phyloP scores from a whole-genome alignment of 2,113 vertebrate genomes.

The Crocuta crocuta region DNA sequence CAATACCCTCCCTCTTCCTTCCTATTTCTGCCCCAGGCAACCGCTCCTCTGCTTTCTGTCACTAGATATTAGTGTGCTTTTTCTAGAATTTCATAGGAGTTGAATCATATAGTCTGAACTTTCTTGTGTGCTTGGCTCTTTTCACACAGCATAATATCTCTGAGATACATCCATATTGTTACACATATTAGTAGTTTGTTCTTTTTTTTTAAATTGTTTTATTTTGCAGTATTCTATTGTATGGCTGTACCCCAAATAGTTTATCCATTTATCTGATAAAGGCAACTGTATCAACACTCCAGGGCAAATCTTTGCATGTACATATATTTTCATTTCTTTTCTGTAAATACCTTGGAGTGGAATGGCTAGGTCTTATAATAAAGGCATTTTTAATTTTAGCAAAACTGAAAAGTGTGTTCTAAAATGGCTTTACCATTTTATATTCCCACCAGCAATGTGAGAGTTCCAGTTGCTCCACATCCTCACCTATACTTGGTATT shows the following conservation, averaged over 20 bases:
- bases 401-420: background rate
- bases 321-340: background rate
- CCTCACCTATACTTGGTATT: background rate
- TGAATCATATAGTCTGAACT: background rate
- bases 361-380: background rate
- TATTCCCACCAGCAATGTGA: background rate
- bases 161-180: background rate
- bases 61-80: background rate
- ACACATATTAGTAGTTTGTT: background rate
- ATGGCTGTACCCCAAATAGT: background rate
- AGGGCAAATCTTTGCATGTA: background rate
- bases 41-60: background rate
- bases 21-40: background rate
- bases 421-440: background rate
- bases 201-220: background rate
- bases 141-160: background rate
- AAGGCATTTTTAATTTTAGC: background rate
- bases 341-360: background rate
- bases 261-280: background rate
- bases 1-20: background rate
- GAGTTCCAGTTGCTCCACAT: background rate
- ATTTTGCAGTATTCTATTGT: background rate
- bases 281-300: background rate
- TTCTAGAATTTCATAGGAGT: background rate
- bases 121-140: background rate